These are phyloP conservation scores for Dynastes tityus DNA, from an alignment of 2,888 invertebrate species.

Conservation along the genomic window DNA sequence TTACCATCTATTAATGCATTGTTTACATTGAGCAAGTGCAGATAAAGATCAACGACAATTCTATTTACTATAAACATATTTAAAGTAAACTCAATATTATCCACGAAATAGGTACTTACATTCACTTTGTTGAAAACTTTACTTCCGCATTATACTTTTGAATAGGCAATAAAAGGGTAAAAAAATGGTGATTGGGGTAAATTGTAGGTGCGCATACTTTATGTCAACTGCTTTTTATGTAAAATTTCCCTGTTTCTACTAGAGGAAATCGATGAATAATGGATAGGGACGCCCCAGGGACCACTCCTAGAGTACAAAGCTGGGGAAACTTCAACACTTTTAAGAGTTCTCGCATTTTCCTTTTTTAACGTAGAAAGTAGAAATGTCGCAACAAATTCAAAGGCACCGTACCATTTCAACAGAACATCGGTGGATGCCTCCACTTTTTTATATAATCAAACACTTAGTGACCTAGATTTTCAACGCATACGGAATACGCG, in stretches of 20 bases:
- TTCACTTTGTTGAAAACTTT: not conserved
- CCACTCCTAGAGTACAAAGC: slow-evolving; percentile 62
- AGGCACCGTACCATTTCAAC: slow-evolving; percentile 32
- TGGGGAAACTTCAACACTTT: slow-evolving; percentile 62
- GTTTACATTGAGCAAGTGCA: no score
- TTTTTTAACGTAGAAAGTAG: slow-evolving; percentile 40
- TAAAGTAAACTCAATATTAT: no score
- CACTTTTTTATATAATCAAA: slow-evolving; percentile 42
- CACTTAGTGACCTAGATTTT: slow-evolving; percentile 45
- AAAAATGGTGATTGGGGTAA: slow-evolving; percentile 30
- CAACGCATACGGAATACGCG: slow-evolving; percentile 39
- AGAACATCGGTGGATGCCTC: slow-evolving; percentile 29
- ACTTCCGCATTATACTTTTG: not conserved
- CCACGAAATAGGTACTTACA: no score
- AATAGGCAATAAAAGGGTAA: slow-evolving; percentile 19
- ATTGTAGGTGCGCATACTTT: slow-evolving; percentile 40
- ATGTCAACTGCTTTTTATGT: slow-evolving; percentile 39
- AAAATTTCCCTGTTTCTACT: slow-evolving; percentile 51
- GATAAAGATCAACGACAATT: no score
- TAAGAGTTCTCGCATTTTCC: slow-evolving; percentile 59
- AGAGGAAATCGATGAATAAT: slow-evolving; percentile 65
- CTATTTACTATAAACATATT: no score
- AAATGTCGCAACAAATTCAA: slow-evolving; percentile 45
- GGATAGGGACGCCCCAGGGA: slow-evolving; percentile 63
- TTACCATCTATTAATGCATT: no score